Conservation (phyloP, 2,113 vertebrate species). For the Polypterus senegalus region DNA sequence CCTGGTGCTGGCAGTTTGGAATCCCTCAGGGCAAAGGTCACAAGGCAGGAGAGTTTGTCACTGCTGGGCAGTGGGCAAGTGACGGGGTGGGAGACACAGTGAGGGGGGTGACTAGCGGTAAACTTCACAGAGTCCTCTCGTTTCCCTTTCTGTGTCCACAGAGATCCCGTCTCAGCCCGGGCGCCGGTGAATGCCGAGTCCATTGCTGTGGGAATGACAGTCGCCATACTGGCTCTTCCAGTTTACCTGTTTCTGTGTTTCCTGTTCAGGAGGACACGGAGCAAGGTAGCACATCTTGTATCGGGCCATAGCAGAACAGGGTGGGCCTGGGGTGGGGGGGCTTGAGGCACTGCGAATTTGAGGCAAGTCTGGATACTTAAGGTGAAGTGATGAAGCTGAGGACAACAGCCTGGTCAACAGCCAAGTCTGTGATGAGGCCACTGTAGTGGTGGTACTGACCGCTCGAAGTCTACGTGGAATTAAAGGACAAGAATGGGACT, state of each 20-base stretch:
- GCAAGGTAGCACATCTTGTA: slow-evolving; percentile 31
- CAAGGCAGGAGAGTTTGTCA: too few species aligned
- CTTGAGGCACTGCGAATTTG: too few species aligned
- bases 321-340: background rate
- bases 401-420: too few species aligned
- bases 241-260: slow-evolving; percentile 51
- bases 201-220: slow-evolving; percentile 42
- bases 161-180: slow-evolving; percentile 37
- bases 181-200: slow-evolving; percentile 37
- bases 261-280: slow-evolving; percentile 44
- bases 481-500: too few species aligned
- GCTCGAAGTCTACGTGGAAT: too few species aligned
- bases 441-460: too few species aligned
- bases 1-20: too few species aligned
- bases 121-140: background rate
- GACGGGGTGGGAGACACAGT: background rate
- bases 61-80: too few species aligned
- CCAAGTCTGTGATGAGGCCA: too few species aligned
- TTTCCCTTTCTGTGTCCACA: slow-evolving; percentile 12
- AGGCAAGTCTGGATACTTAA: too few species aligned
- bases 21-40: too few species aligned
- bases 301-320: background rate
- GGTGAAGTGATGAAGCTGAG: too few species aligned
- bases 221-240: slow-evolving; percentile 47
- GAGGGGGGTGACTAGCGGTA: background rate